These are phyloP conservation scores for Conus ventricosus DNA, from an alignment of 1,140 invertebrate species.

Conservation along the genomic window DNA sequence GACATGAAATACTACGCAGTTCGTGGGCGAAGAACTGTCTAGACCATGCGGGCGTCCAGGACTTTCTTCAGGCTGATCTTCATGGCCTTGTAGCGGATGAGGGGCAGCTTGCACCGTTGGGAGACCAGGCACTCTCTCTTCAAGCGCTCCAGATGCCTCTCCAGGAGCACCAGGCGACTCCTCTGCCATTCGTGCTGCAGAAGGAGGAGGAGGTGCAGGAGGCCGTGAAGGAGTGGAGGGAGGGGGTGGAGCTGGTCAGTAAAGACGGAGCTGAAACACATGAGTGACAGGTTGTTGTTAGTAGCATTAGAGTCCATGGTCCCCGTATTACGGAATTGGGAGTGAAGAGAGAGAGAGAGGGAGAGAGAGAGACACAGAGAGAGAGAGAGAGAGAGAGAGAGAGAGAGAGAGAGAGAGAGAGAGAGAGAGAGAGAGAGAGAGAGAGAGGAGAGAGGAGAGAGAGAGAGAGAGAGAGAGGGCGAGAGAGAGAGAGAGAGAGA, in stretches of 20 bases:
- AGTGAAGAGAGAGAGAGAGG: not conserved
- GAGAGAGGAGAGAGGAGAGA: not conserved
- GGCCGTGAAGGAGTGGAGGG: not conserved
- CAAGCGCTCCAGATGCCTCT: conserved; percentile 12
- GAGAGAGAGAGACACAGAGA: not conserved
- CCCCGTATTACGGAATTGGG: not conserved
- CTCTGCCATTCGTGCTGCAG: not conserved
- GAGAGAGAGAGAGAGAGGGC: not conserved
- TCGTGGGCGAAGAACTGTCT: not conserved
- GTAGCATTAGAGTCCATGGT: not conserved
- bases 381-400: not conserved
- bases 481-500: not conserved
- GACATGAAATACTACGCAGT: too few relatives aligned
- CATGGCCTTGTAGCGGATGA: conserved; percentile 21
- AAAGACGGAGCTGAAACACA: not conserved
- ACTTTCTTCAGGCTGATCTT: conserved; percentile 7
- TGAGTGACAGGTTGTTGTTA: not conserved
- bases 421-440: not conserved
- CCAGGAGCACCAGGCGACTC: conserved; percentile 14
- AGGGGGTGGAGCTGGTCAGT: not conserved
- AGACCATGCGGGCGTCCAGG: conserved; percentile 8
- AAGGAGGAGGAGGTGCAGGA: not conserved
- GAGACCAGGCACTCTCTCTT: not conserved
- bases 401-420: not conserved
- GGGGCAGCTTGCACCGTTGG: not conserved